Evolutionary conservation across 2,888 invertebrate species (phyloP).

Genomic region (Brachylomia viminalis): DNA sequence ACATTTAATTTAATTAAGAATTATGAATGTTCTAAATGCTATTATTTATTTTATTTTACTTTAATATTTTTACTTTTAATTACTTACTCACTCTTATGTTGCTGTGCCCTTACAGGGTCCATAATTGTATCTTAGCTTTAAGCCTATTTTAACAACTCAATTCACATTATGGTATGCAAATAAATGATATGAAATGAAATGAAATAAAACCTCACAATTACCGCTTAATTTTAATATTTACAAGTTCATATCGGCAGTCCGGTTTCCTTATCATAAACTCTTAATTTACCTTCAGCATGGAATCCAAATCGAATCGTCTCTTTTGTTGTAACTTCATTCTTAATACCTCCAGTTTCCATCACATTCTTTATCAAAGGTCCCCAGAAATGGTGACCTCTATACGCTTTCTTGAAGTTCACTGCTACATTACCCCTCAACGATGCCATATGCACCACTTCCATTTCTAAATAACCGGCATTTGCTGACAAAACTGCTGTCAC

Average conservation of each 20-base stretch:
- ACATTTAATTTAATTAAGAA: too few species aligned
- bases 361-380: slow-evolving; percentile 75
- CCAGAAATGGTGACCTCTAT: slow-evolving; percentile 81
- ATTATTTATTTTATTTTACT: too few species aligned
- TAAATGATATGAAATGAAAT: too few species aligned
- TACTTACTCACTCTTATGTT: too few species aligned
- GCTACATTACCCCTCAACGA: slow-evolving; percentile 80
- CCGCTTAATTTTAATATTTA: not conserved
- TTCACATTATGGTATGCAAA: too few species aligned
- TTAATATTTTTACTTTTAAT: too few species aligned
- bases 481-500: slow-evolving; percentile 80
- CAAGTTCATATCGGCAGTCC: slow-evolving; percentile 70
- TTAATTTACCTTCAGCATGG: slow-evolving; percentile 78
- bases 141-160: too few species aligned
- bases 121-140: too few species aligned
- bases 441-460: slow-evolving; percentile 77
- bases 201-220: not conserved
- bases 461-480: slow-evolving; percentile 76
- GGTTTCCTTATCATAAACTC: slow-evolving; percentile 78
- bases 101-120: too few species aligned
- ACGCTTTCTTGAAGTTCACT: slow-evolving; percentile 76
- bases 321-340: slow-evolving; percentile 71
- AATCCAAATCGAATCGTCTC: slow-evolving; percentile 79
- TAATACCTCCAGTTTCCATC: slow-evolving; percentile 73
- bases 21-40: too few species aligned